Evolutionary conservation across 2,113 vertebrate species (phyloP).

Genomic region (Prietella phreatophila): DNA sequence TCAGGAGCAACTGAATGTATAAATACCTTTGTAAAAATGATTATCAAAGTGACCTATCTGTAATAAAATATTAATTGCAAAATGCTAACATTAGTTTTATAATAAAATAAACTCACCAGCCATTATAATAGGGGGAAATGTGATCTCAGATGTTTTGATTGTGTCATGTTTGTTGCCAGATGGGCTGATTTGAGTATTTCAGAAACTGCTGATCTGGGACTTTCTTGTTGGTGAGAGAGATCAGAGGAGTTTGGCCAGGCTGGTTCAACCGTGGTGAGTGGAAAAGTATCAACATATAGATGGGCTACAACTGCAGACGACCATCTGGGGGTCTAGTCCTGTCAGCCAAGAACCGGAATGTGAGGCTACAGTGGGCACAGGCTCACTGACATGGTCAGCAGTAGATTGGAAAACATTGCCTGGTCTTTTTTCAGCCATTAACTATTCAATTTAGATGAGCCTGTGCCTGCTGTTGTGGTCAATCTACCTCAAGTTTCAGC

Average conservation of each 20-base stretch:
- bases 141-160: background rate
- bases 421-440: background rate
- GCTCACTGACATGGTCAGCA: background rate
- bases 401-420: background rate
- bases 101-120: background rate
- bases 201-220: background rate
- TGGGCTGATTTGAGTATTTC: background rate
- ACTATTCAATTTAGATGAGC: background rate
- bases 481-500: background rate
- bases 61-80: background rate
- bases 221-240: background rate
- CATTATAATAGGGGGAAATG: background rate
- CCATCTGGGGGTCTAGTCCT: background rate
- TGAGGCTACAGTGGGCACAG: background rate
- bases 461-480: background rate
- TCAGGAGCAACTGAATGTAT: background rate
- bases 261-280: background rate
- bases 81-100: background rate
- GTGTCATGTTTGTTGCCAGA: background rate
- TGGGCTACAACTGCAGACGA: background rate
- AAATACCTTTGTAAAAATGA: background rate
- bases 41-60: background rate
- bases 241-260: background rate
- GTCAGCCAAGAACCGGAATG: background rate
- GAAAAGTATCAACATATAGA: background rate